phyloP scores from a whole-genome alignment of 2,113 vertebrate genomes.

The Grantiella picta region DNA sequence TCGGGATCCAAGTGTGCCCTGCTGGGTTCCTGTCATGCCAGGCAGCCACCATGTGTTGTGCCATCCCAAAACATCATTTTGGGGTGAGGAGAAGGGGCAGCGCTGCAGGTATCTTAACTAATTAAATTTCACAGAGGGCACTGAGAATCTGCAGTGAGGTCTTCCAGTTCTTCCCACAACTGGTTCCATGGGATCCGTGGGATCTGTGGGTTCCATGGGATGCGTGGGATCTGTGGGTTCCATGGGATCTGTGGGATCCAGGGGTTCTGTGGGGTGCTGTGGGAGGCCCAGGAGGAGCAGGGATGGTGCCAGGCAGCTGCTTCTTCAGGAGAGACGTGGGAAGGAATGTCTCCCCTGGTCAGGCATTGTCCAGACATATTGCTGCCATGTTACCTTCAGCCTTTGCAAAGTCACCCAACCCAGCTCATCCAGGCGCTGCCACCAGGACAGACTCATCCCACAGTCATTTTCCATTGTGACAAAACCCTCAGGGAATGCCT shows the following conservation, averaged over 20 bases:
- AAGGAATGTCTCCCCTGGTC: too few relatives aligned
- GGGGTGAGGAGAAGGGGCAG: neutral
- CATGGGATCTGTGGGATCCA: too few relatives aligned
- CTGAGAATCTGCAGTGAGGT: neutral
- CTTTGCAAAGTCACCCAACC: fast-evolving
- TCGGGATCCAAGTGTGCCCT: fast-evolving
- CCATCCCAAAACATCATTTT: fast-evolving
- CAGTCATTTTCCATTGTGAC: neutral
- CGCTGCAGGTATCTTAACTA: neutral
- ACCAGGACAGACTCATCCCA: neutral
- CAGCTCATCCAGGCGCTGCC: neutral
- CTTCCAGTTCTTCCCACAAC: fast-evolving
- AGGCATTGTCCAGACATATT: neutral
- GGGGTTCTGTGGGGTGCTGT: neutral
- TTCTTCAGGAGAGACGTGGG: neutral
- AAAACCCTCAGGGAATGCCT: neutral
- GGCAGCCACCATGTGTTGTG: fast-evolving
- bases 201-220: too few relatives aligned
- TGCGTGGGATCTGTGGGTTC: too few relatives aligned
- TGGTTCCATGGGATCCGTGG: neutral
- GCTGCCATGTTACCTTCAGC: fast-evolving
- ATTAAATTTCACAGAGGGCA: neutral
- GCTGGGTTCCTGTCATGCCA: neutral
- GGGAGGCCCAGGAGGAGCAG: neutral
- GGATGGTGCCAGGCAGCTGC: fast-evolving